Percentiles rank a stretch among this genome's conserved stretches.
Evolutionary conservation across 2,888 invertebrate species (phyloP).

Genomic region (Drosophila setosimentum): DNA sequence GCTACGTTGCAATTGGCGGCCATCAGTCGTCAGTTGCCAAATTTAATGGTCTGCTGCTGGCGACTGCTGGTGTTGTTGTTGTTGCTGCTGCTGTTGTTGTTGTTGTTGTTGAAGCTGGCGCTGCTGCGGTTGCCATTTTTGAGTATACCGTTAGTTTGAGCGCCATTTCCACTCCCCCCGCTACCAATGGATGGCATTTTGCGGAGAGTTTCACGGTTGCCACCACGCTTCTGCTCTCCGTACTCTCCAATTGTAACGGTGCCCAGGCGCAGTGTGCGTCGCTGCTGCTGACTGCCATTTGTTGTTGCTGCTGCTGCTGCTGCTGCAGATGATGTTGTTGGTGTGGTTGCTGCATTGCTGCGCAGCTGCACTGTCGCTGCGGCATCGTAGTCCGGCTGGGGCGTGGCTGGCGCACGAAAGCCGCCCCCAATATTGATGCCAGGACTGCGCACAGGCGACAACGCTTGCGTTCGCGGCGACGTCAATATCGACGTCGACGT

Average conservation of each 20-base stretch:
- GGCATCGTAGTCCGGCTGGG: slow-evolving; percentile 80
- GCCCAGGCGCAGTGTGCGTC: slow-evolving; percentile 87
- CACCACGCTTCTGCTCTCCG: slow-evolving; percentile 83
- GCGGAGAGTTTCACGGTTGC: slow-evolving; percentile 67
- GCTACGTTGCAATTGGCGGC: not conserved
- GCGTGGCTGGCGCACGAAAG: slow-evolving; percentile 76
- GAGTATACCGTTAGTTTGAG: slow-evolving; percentile 54
- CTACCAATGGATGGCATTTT: slow-evolving; percentile 45
- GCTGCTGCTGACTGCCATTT: slow-evolving; percentile 45
- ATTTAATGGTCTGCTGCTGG: slow-evolving; percentile 82
- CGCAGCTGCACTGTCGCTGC: slow-evolving; percentile 49
- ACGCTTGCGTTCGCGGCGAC: slow-evolving; percentile 26
- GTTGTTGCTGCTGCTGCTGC: slow-evolving; percentile 31
- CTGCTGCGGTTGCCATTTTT: slow-evolving; percentile 55
- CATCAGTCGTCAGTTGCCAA: slow-evolving; percentile 78
- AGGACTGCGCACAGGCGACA: slow-evolving; percentile 61
- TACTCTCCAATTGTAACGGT: slow-evolving; percentile 91
- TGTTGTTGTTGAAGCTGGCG: slow-evolving; percentile 48
- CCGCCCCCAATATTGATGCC: slow-evolving; percentile 57
- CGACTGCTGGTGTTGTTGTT: slow-evolving; percentile 44
- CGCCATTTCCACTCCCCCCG: slow-evolving; percentile 84
- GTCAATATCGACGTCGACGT: not conserved
- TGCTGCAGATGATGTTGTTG: slow-evolving; percentile 18
- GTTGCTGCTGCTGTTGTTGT: slow-evolving; percentile 42
- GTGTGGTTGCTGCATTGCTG: slow-evolving; percentile 25